Evolutionary conservation across 2,113 vertebrate genomes (phyloP).

Genomic region (Amphiprion percula): DNA sequence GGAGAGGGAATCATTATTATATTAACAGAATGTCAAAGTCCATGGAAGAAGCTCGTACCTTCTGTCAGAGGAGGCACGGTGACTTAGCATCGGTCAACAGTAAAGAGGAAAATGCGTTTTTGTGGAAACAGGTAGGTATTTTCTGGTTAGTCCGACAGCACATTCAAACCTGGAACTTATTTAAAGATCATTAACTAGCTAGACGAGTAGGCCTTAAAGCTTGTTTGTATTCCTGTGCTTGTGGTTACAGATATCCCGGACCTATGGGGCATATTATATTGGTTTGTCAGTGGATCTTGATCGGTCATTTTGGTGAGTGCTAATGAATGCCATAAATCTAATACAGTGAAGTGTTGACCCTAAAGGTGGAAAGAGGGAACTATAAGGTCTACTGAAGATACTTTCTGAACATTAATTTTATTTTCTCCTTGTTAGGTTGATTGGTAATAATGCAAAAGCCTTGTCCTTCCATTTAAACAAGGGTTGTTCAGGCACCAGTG

Average conservation of each 20-base stretch:
- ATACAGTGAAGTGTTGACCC: not conserved
- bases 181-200: not conserved
- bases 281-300: conserved; percentile 91
- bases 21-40: conserved; percentile 74
- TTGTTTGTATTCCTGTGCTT: conserved; percentile 3
- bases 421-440: too few species aligned
- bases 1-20: conserved; percentile 89
- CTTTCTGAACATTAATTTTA: not conserved
- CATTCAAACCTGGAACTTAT: not conserved
- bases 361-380: not conserved
- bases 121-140: conserved; percentile 88
- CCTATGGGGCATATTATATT: conserved; percentile 83
- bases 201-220: not conserved
- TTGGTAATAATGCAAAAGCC: too few species aligned
- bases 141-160: not conserved
- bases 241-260: conserved; percentile 78
- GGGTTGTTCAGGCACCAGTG: not conserved
- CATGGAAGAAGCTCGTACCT: conserved; percentile 88
- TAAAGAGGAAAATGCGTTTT: conserved; percentile 89
- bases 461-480: not conserved
- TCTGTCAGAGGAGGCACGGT: conserved; percentile 88
- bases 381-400: not conserved
- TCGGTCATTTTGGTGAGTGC: conserved; percentile 87
- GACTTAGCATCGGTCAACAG: conserved; percentile 87
- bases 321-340: not conserved